Conservation (phyloP, 2,113 vertebrate species). For the Malurus elegans region DNA sequence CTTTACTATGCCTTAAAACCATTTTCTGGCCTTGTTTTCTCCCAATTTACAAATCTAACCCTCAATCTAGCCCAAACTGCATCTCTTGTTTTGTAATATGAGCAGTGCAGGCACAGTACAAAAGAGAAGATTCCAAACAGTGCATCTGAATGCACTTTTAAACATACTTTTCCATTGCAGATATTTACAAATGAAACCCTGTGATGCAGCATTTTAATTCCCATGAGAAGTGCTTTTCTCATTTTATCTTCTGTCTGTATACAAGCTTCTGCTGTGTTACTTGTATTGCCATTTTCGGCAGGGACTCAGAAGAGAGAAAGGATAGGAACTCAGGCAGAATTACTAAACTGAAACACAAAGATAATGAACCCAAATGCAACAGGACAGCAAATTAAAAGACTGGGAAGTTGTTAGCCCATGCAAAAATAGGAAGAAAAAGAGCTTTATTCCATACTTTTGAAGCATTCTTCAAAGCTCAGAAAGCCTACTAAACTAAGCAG, state of each 20-base stretch:
- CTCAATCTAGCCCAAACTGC: not conserved
- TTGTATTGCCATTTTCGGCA: constrained; percentile 69
- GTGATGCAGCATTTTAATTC: constrained; percentile 59
- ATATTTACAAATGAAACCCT: constrained; percentile 65
- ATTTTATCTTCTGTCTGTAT: constrained; percentile 58
- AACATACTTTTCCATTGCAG: constrained; percentile 50
- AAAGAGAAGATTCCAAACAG: constrained; percentile 7
- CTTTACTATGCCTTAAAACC: not conserved
- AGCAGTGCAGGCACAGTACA: not conserved
- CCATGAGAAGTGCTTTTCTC: constrained; percentile 55
- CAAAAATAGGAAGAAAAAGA: constrained; percentile 63
- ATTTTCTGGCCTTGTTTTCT: not conserved
- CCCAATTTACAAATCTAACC: not conserved
- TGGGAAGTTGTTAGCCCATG: constrained; percentile 51
- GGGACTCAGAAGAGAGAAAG: constrained; percentile 55
- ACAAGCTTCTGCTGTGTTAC: constrained; percentile 62
- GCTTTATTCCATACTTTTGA: constrained; percentile 65
- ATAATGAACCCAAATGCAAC: constrained; percentile 69
- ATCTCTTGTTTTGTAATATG: not conserved
- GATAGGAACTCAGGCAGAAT: constrained; percentile 67
- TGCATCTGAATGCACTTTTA: constrained; percentile 43
- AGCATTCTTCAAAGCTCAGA: constrained; percentile 64
- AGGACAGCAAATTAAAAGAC: constrained; percentile 69
- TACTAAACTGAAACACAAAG: constrained; percentile 70
- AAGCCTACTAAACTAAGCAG: constrained; percentile 54